Evolutionary conservation across 2,797 vertebrate species (phyloP), one percentile per base, ranked within the genome.

Genomic region (Eurystomus glaucurus): DNA sequence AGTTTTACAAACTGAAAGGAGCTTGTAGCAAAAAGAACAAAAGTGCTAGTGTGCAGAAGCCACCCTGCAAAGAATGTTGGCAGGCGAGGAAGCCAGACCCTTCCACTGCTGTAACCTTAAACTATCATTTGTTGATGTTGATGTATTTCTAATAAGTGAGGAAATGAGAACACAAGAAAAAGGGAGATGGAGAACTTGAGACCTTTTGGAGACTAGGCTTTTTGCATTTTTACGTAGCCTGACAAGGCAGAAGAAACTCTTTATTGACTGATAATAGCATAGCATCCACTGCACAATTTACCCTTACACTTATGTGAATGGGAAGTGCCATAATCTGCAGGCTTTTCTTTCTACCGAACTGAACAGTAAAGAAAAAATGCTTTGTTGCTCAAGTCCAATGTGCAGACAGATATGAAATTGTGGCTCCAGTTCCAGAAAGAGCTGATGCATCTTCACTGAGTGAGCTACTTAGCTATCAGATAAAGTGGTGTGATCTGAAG

Each of bases 1-100:
- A 96, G 96, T 97, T 97, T 96, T 90, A 52, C 83, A 95, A 95
- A 80, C 69, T 88, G 95, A 96, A 86, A 94, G 75, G 91, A 97
- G 86, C 93, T 92, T 93, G 75, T 51, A 69, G 93, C 50, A 75
- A 93, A 84, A 95, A 97, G 88, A 97, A 97, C 96, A 98, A 96
- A 95, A 96, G 87, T 88, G 77, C 85, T 81, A 89, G 84, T 97
- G 91, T 96, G 93, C 92, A 90, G 86, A 92, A 94, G 95, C 94
- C 83, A 93, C 76, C 83, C 94, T 86, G 90, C 75, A 90, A 97
- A 62, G 71, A 97, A 96, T 88, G 76, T 60, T 94, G 93, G 71
- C 91, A 97, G 50, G 79, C 57, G 95, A 85, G 78, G 19, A 86
- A 96, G 83, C 93, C 96, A 93, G 91, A 79, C 72, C 90, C 68